A percentile compares a stretch with the other conserved stretches of the same genome.
These are phyloP conservation scores for Desmophyllum pertusum DNA, from an alignment of 92 coral and sea anemone genomes.

Conservation along the genomic window DNA sequence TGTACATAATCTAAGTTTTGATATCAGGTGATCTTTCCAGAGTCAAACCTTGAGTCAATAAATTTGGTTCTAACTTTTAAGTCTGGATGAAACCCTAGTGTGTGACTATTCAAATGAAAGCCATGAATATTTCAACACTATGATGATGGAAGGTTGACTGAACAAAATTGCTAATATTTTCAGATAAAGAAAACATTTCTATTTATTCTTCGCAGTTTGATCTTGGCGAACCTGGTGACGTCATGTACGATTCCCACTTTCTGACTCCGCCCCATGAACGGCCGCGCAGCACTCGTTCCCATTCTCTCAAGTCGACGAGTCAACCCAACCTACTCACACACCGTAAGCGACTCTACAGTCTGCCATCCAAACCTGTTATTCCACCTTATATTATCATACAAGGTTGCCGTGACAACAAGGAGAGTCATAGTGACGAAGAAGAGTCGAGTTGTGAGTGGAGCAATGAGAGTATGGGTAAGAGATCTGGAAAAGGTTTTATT, in stretches of 20 bases:
- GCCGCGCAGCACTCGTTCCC: slow-evolving; percentile 28
- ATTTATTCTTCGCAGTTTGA: slow-evolving; percentile 13
- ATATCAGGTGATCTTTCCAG: too few species aligned
- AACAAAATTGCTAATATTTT: too few species aligned
- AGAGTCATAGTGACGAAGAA: slow-evolving; percentile 18
- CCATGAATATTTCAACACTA: too few species aligned
- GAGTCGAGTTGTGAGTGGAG: not conserved
- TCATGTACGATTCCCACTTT: slow-evolving; percentile 16
- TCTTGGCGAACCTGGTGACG: not conserved
- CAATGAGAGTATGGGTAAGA: slow-evolving; percentile 38
- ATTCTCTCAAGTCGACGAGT: slow-evolving; percentile 28
- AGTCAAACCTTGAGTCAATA: too few species aligned
- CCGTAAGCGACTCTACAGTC: slow-evolving; percentile 30
- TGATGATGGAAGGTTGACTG: too few species aligned
- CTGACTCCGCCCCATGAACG: slow-evolving; percentile 6
- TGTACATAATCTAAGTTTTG: too few species aligned
- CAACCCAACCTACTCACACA: slow-evolving; percentile 10
- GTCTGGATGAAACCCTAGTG: too few species aligned
- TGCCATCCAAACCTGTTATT: slow-evolving; percentile 35
- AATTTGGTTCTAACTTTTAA: too few species aligned
- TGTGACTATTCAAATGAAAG: too few species aligned
- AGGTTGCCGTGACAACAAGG: slow-evolving; percentile 10
- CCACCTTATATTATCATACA: slow-evolving; percentile 17
- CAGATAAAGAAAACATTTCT: too few species aligned
- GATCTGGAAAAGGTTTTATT: not conserved